A percentile compares a stretch with the other conserved stretches of the same genome.
phyloP scores from a whole-genome alignment of 2,113 vertebrate species.

The Tapirus terrestris region DNA sequence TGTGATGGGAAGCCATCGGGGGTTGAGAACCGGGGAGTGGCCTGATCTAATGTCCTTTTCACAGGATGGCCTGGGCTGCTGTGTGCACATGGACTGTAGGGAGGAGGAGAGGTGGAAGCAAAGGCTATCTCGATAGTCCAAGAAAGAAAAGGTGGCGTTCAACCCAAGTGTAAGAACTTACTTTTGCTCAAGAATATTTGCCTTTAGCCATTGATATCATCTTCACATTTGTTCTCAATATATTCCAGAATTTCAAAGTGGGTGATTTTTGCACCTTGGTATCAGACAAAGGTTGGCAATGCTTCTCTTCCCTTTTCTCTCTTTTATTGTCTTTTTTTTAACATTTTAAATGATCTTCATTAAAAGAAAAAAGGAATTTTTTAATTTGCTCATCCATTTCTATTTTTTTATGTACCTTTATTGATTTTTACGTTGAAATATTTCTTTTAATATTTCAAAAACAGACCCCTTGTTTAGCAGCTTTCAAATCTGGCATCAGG shows the following conservation, averaged over 20 bases:
- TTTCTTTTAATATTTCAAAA: conserved; percentile 51
- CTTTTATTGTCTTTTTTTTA: neutral
- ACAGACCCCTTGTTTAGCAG: neutral
- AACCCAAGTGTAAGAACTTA: neutral
- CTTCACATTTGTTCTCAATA: neutral
- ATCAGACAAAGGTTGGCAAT: neutral
- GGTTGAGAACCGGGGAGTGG: accelerated
- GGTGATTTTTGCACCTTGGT: neutral
- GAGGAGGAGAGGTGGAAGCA: accelerated
- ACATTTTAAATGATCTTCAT: neutral
- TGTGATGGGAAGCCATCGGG: neutral
- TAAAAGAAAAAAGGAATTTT: neutral
- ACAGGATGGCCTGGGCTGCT: accelerated
- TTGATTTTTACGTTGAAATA: conserved; percentile 61
- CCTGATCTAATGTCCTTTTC: neutral
- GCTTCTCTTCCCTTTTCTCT: neutral
- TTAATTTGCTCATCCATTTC: conserved; percentile 28
- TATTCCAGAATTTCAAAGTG: neutral
- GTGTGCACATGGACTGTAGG: accelerated
- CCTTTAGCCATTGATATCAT: neutral
- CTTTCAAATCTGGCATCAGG: conserved; percentile 19
- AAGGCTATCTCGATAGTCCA: neutral
- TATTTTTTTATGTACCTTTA: neutral
- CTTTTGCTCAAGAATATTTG: neutral
- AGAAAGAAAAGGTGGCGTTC: neutral